A percentile compares a stretch with the other conserved stretches of the same genome.
These are phyloP conservation scores for Rhagologus leucostigma DNA, from an alignment of 2,113 vertebrate genomes.

Conservation along the genomic window DNA sequence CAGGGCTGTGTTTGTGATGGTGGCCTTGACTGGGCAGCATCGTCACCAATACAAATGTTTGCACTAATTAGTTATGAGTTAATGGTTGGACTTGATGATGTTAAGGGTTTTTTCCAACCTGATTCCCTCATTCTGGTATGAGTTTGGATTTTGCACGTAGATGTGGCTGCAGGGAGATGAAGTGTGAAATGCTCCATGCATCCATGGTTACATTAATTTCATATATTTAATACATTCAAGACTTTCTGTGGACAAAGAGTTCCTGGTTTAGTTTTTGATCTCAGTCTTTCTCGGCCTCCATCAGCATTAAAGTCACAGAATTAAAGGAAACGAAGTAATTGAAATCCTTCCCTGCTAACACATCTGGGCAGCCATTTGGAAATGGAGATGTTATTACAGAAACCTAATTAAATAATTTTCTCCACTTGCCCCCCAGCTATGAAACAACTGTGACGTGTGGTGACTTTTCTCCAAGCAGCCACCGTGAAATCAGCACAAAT, in stretches of 20 bases:
- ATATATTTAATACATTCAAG: not conserved
- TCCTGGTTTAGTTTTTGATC: not conserved
- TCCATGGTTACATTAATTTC: not conserved
- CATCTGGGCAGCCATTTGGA: constrained; percentile 1
- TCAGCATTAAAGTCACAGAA: not conserved
- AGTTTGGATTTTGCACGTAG: not conserved
- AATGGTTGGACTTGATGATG: not conserved
- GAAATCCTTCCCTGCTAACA: not conserved
- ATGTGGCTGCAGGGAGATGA: not conserved
- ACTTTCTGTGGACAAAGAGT: not conserved
- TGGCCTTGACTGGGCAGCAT: not conserved
- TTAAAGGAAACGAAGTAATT: not conserved
- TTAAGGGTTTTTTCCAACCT: not conserved
- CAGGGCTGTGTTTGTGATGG: not conserved
- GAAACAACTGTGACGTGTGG: constrained; percentile 15
- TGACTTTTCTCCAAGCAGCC: constrained; percentile 49
- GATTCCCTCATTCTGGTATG: not conserved
- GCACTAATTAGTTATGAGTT: not conserved
- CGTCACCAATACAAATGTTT: accelerated
- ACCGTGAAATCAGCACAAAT: constrained; percentile 54
- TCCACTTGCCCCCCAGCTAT: not conserved
- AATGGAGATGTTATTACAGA: constrained; percentile 36
- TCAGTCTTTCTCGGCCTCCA: not conserved
- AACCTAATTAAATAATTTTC: constrained; percentile 57
- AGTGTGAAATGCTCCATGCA: not conserved